Conservation (phyloP, 2,888 invertebrate species). For the Pheosia tremula region DNA sequence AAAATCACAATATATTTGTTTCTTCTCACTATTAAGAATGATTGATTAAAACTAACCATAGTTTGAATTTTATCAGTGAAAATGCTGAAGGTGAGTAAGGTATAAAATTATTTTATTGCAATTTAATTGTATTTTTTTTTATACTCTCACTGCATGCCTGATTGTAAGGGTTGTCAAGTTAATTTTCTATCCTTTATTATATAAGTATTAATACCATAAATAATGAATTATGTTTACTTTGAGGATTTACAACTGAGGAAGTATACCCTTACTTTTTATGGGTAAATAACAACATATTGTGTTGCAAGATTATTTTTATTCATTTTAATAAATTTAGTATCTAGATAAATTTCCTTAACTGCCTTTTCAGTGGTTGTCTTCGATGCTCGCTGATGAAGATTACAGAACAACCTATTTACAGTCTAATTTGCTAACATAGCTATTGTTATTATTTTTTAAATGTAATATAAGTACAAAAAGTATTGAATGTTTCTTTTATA, state of each 20-base stretch:
- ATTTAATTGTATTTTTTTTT: neutral
- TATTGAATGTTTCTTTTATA: neutral
- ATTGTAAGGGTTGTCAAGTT: neutral
- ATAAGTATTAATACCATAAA: too few relatives aligned
- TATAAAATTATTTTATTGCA: neutral
- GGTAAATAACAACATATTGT: too few relatives aligned
- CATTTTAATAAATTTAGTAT: neutral
- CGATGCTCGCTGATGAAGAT: conserved; percentile 87
- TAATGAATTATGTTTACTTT: too few relatives aligned
- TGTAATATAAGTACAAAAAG: neutral
- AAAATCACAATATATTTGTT: too few relatives aligned
- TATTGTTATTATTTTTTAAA: conserved; percentile 5
- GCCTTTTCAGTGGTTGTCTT: conserved; percentile 91
- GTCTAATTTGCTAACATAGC: neutral
- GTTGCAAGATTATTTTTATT: too few relatives aligned
- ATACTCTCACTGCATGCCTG: neutral
- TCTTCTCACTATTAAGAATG: too few relatives aligned
- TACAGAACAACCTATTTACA: conserved; percentile 9
- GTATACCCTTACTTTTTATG: too few relatives aligned
- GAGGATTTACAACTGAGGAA: too few relatives aligned
- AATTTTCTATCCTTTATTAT: too few relatives aligned
- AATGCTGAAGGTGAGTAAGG: neutral
- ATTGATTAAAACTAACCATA: too few relatives aligned
- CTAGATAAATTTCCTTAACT: conserved; percentile 67
- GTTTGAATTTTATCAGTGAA: neutral